These are phyloP conservation scores for Aldabrachelys gigantea DNA, from an alignment of 2,113 vertebrate genomes.

Conservation along the genomic window DNA sequence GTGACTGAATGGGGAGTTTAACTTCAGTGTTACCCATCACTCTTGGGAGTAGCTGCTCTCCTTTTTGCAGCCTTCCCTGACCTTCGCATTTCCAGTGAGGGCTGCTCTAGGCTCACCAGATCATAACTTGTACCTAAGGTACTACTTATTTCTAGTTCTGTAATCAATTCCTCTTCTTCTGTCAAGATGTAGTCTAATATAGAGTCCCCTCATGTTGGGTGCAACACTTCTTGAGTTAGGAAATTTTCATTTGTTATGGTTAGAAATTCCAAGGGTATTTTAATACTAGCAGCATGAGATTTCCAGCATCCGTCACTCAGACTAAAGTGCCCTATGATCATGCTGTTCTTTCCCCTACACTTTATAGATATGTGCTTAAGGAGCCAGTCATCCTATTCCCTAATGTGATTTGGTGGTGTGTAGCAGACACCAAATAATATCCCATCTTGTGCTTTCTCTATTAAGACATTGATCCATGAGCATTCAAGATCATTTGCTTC, in stretches of 20 bases:
- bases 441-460: neutral
- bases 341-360: neutral
- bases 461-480: neutral
- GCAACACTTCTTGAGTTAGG: neutral
- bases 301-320: neutral
- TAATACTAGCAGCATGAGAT: neutral
- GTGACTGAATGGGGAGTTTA: too few species aligned
- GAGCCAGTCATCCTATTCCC: neutral
- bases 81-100: too few species aligned
- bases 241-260: neutral
- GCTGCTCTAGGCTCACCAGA: too few species aligned
- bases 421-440: neutral
- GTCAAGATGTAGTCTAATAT: neutral
- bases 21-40: too few species aligned
- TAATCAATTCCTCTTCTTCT: neutral
- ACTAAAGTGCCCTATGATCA: neutral
- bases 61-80: too few species aligned
- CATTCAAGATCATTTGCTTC: neutral
- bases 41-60: too few species aligned
- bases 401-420: neutral
- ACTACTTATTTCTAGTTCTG: neutral
- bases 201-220: neutral
- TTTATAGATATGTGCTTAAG: neutral
- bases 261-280: neutral
- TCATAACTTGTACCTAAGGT: neutral